Base-by-base conservation (phyloP, 23 tunicate species). In the Trididemnum nubilum region DNA sequence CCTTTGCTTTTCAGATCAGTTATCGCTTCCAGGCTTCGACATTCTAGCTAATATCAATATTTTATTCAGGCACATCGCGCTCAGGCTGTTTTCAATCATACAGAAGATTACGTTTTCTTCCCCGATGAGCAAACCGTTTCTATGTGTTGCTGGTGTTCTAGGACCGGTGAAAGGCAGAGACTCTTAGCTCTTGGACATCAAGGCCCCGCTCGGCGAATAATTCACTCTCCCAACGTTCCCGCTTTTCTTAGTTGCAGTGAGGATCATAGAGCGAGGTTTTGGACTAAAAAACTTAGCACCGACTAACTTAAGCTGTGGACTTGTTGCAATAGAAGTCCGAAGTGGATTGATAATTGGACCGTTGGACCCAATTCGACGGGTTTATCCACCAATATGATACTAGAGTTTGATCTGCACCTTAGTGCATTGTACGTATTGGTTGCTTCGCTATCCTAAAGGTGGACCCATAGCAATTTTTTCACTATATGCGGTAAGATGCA, bases 181-280 rank as follows among this genome's bases (percentile, higher is more conserved):
- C 86, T 92, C 1, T 65, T 92, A 36, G 82, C 98, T 22, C 86
- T 92, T 21, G 98, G 98, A 21, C 98, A 92, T 40, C 91, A 92
- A 18, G 92, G 89, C 39, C 85, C 92, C 34, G 98, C 92, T 18
- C 83, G 92, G 1, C 82, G 84, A 12, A 83, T 92, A 36, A 83
- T 89, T 0, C 98, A 92, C 61, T 92, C 98, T 26, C 92, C 98
- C n/a, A 92, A 91, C 0, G 57, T 72, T 23, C 77, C 96, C 25
- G 98, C 96, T 22, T 92, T 92, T 59, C 73, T 92, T 28, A 87
- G 84, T 4, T 92, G 98, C 78, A 87, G 92, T 59, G 98, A 92
- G 34, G 98, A 92, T 72, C 82, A 72, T 73, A 71, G 98, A 64
- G 98, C 98, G 18, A 71, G 98, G 34, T 92, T 92, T 72, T 92